Evolutionary conservation across 2,888 invertebrate genomes (phyloP).

Genomic region (Crepidodera aurea): DNA sequence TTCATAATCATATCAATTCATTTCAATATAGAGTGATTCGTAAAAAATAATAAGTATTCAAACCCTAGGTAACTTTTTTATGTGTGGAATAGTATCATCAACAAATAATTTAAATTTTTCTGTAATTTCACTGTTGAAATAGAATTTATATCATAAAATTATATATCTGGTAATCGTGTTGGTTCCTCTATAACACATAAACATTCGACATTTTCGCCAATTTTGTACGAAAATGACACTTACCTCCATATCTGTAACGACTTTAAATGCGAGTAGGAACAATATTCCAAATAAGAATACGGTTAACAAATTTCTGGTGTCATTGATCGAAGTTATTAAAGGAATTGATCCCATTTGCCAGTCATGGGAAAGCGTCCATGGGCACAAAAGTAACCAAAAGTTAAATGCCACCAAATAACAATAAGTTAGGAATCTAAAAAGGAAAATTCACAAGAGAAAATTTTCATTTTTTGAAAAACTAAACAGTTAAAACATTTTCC

Average conservation of each 20-base stretch:
- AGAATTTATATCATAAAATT: too few relatives aligned
- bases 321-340: constrained; percentile 75
- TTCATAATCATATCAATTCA: too few relatives aligned
- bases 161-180: too few relatives aligned
- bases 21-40: too few relatives aligned
- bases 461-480: background rate
- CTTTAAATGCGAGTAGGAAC: constrained; percentile 68
- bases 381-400: constrained; percentile 82
- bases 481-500: background rate
- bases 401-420: constrained; percentile 84
- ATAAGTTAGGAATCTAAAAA: constrained; percentile 79
- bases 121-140: too few relatives aligned
- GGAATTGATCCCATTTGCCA: constrained; percentile 94
- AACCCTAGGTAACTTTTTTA: too few relatives aligned
- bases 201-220: too few relatives aligned
- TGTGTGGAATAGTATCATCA: too few relatives aligned
- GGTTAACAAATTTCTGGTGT: constrained; percentile 77
- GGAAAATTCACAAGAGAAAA: constrained; percentile 39
- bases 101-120: too few relatives aligned
- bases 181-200: too few relatives aligned
- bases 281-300: constrained; percentile 72
- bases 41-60: too few relatives aligned
- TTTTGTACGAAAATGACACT: too few relatives aligned
- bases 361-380: constrained; percentile 81
- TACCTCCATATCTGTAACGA: constrained; percentile 75